phyloP scores from a whole-genome alignment of 2,888 invertebrate genomes.

The Drosophila gaucha region DNA sequence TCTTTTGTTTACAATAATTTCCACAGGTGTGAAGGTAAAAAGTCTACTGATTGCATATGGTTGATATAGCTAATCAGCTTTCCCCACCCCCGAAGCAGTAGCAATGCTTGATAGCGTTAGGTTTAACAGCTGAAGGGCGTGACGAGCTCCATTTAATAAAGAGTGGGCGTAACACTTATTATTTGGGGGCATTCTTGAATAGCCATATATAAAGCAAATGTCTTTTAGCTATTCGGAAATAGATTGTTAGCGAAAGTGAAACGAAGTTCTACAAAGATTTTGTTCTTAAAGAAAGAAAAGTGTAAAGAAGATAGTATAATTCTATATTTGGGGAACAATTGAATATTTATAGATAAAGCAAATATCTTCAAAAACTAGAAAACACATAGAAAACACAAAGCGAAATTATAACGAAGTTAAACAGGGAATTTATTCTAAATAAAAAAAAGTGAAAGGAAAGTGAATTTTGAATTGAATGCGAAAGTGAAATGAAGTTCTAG shows the following conservation, averaged over 20 bases:
- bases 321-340: too few species aligned
- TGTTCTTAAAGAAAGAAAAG: not conserved
- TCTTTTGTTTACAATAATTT: slow-evolving; percentile 10
- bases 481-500: too few species aligned
- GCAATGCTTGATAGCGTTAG: slow-evolving; percentile 4
- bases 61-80: slow-evolving; percentile 7
- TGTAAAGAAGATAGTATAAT: too few species aligned
- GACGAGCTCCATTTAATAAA: slow-evolving; percentile 4
- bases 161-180: not conserved
- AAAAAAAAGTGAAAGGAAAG: too few species aligned
- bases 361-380: too few species aligned
- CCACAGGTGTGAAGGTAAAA: slow-evolving; percentile 43
- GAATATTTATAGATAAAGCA: too few species aligned
- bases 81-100: too few species aligned
- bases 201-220: slow-evolving; percentile 7
- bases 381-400: too few species aligned
- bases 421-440: too few species aligned
- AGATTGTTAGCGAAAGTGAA: not conserved
- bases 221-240: not conserved
- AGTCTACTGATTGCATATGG: slow-evolving; percentile 24
- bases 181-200: not conserved
- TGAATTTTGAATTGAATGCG: too few species aligned
- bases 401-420: too few species aligned
- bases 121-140: slow-evolving; percentile 36
- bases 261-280: not conserved